These are phyloP conservation scores for Volucella inflata DNA, from an alignment of 2,888 invertebrate genomes.

Conservation along the genomic window DNA sequence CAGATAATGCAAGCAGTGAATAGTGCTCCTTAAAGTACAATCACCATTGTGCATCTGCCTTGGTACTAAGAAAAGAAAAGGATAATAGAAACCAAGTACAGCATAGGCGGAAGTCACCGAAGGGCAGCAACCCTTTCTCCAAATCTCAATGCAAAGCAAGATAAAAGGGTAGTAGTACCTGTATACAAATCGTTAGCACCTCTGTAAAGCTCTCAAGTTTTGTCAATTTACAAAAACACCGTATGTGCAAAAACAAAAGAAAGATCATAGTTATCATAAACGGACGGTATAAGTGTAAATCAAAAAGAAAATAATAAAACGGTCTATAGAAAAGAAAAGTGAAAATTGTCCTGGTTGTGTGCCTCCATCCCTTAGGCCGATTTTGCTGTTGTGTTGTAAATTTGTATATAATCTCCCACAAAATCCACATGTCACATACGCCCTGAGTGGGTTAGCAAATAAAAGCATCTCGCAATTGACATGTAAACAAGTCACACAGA, in stretches of 20 bases:
- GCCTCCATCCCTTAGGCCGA: conserved; percentile 30
- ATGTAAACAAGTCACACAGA: conserved; percentile 55
- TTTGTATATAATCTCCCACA: conserved; percentile 42
- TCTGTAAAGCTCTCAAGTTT: conserved; percentile 61
- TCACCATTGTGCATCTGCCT: conserved; percentile 70
- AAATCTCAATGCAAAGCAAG: too few relatives aligned
- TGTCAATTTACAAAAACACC: conserved; percentile 56
- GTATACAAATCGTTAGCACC: conserved; percentile 9
- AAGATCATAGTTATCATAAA: not conserved
- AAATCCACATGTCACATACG: conserved; percentile 34
- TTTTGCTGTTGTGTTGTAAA: not conserved
- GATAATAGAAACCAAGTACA: not conserved
- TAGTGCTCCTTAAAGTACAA: conserved; percentile 68
- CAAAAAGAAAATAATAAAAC: not conserved
- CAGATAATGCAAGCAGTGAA: conserved; percentile 67
- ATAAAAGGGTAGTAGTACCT: too few relatives aligned
- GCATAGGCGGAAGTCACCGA: conserved; percentile 48
- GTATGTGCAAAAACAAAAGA: conserved; percentile 25
- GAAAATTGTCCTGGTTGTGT: conserved; percentile 36
- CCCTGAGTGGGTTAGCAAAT: conserved; percentile 47
- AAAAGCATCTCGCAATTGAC: conserved; percentile 42
- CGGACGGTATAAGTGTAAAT: conserved; percentile 7
- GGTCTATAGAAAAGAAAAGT: conserved; percentile 13
- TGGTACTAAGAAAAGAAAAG: not conserved
- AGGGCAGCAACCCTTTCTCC: conserved; percentile 47